Evolutionary conservation across 1,140 invertebrate species (phyloP), one percentile per base, ranked within the genome.

Genomic region (Macrobrachium nipponense): DNA sequence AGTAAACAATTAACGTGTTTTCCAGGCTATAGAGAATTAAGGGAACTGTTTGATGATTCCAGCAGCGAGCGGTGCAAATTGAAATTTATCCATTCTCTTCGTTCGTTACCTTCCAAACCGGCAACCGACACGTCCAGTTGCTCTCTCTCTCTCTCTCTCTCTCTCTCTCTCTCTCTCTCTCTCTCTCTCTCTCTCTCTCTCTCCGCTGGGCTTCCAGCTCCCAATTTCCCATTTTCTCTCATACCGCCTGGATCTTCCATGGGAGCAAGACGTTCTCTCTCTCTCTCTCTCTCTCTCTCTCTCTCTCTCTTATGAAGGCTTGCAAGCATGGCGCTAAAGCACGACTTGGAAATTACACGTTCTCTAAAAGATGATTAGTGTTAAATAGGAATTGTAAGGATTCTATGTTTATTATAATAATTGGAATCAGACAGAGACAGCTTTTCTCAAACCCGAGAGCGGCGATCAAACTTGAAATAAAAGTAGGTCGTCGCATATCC

Each of bases 191-290:
- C 64, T n/a, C 27, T n/a, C 64, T 20, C 64, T 20, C 51, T 51
- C 51, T 51, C 51, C 15, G 36, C 68, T 43, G 68, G n/a, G 62
- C 75, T 70, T 79, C 76, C 82, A 78, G 76, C 62, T 51, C 81
- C 79, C 64, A 58, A 61, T 60, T 27, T 79, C 59, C 44, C 83
- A 72, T 86, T 86, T 86, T 86, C 83, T 86, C 77, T 86, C 78
- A 86, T 75, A 86, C 76, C 44, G 76, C 59, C 43, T 60, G 76
- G 51, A 64, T 59, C 76, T 23, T 84, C 82, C 82, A 66, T 59
- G 66, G 68, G 58, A 59, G 83, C 10, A 23, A 51, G 83, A 80
- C 59, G 68, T 18, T 23, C 43, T 8, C 59, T n/a, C 43, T 60
- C 60, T 36, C 64, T 27, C n/a, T 8, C 59, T n/a, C 43, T 60